Conservation (phyloP, 2,113 vertebrate genomes). For the Phaethon lepturus region DNA sequence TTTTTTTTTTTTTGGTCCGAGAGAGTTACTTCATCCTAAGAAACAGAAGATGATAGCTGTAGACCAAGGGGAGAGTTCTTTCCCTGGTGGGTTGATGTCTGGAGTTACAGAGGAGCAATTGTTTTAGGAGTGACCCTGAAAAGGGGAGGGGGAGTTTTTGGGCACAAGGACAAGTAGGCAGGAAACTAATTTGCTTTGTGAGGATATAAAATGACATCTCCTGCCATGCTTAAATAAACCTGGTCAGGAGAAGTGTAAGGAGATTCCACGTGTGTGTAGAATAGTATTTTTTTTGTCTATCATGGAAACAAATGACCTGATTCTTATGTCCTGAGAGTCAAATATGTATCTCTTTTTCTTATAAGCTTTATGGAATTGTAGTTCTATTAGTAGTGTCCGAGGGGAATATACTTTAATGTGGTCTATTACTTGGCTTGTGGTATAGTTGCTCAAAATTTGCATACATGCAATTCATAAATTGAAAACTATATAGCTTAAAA, state of each 20-base stretch:
- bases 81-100: background rate
- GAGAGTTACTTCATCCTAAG: constrained; percentile 29
- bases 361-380: background rate
- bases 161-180: constrained; percentile 68
- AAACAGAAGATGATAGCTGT: background rate
- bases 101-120: constrained; percentile 10
- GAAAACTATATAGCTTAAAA: constrained; percentile 50
- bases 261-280: background rate
- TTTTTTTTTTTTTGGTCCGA: background rate
- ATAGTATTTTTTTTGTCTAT: background rate
- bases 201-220: constrained; percentile 60
- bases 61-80: background rate
- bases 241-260: background rate
- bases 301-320: constrained; percentile 36
- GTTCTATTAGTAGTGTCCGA: constrained; percentile 18
- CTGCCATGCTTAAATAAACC: constrained; percentile 37
- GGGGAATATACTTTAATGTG: constrained; percentile 18
- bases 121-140: constrained; percentile 17
- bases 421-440: constrained; percentile 36
- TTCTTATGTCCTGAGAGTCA: constrained; percentile 7
- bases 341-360: background rate
- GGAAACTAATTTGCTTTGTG: constrained; percentile 57
- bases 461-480: constrained; percentile 48
- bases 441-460: constrained; percentile 55
- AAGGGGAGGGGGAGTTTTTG: constrained; percentile 6